These are phyloP conservation scores for Danio aesculapii DNA, from an alignment of 2,797 vertebrate species.

Conservation along the genomic window DNA sequence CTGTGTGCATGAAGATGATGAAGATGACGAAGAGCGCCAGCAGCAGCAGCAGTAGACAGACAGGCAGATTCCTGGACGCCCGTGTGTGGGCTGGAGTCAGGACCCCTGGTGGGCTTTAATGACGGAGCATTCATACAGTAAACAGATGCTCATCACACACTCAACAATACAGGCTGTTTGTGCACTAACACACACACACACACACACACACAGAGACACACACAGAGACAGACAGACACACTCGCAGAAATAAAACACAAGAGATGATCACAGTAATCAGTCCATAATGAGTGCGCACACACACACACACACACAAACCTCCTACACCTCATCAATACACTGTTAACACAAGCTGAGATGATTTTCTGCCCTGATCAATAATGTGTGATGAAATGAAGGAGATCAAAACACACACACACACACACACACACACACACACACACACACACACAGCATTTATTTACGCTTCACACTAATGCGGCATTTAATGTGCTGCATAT, in stretches of 20 bases:
- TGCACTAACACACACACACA: neutral
- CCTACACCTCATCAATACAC: neutral
- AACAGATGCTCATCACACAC: neutral
- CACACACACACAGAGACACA: neutral
- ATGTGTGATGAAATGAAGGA: too few species aligned
- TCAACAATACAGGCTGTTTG: neutral
- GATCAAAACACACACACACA: neutral
- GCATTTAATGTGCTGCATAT: too few species aligned
- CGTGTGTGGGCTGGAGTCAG: constrained; percentile 4
- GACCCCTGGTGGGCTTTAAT: constrained; percentile 20
- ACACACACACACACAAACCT: neutral
- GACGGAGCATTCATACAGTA: neutral
- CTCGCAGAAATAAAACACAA: neutral
- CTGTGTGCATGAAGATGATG: neutral
- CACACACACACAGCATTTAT: too few species aligned
- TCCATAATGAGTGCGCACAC: neutral
- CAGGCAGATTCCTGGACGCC: constrained; percentile 3
- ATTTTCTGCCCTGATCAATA: neutral
- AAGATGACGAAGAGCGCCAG: neutral
- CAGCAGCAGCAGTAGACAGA: neutral
- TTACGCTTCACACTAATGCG: too few species aligned
- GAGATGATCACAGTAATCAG: neutral
- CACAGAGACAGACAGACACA: neutral
- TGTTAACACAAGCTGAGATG: neutral
- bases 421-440: neutral